Percentiles rank a stretch among this genome's conserved stretches.
Conservation (phyloP, 2,113 vertebrate genomes). For the Promerops cafer region DNA sequence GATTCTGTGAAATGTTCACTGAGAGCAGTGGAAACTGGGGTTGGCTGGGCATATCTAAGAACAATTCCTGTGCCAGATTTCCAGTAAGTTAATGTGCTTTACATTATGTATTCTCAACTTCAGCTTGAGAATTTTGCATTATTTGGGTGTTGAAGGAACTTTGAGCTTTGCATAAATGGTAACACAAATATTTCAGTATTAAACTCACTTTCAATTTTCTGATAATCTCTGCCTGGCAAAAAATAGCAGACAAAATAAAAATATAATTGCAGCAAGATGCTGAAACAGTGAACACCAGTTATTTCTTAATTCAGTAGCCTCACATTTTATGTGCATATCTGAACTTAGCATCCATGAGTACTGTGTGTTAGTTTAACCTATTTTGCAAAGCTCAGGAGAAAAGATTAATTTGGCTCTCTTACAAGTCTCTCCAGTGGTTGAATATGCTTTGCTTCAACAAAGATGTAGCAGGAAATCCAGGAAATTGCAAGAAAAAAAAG, state of each 20-base stretch:
- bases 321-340: not conserved
- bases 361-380: constrained; percentile 11
- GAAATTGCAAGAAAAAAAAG: constrained; percentile 9
- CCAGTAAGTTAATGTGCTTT: not conserved
- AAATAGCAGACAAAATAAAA: not conserved
- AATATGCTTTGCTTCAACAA: not conserved
- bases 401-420: not conserved
- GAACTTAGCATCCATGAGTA: not conserved
- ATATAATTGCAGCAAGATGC: constrained; percentile 3
- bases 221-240: not conserved
- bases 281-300: not conserved
- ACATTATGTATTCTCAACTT: not conserved
- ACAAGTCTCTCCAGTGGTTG: not conserved
- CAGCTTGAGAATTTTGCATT: not conserved
- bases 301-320: constrained; percentile 15
- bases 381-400: constrained; percentile 17
- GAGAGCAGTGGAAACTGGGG: not conserved
- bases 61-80: not conserved
- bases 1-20: not conserved
- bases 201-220: constrained; percentile 5
- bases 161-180: not conserved
- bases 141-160: not conserved
- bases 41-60: not conserved
- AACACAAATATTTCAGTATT: not conserved
- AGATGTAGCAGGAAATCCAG: constrained; percentile 1